These are phyloP conservation scores for Drosophila rubida DNA, from an alignment of 2,888 invertebrate species.

Conservation along the genomic window DNA sequence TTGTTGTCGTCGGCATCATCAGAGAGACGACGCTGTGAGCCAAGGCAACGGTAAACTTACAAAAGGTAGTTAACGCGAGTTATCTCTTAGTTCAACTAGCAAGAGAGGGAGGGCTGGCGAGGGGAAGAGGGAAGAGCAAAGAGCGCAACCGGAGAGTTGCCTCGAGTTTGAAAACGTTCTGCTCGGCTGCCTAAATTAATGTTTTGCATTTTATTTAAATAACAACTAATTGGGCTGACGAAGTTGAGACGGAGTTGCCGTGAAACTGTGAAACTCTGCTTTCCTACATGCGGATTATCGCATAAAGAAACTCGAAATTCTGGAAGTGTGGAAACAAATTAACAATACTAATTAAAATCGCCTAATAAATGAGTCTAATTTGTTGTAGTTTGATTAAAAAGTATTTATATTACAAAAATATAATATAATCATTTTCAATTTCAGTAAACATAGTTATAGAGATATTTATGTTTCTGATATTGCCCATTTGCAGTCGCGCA, in stretches of 20 bases:
- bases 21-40: slow-evolving; percentile 31
- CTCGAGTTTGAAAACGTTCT: slow-evolving; percentile 57
- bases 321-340: not conserved
- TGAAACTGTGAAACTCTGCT: slow-evolving; percentile 9
- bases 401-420: no score
- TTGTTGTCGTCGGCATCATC: slow-evolving; percentile 64
- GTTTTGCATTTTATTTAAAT: slow-evolving; percentile 75
- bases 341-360: not conserved
- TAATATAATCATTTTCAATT: no score
- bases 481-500: slow-evolving; percentile 7
- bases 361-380: not conserved
- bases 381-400: not conserved
- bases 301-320: not conserved
- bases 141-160: slow-evolving; percentile 26
- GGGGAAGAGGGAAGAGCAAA: slow-evolving; percentile 1
- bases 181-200: slow-evolving; percentile 68
- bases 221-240: slow-evolving; percentile 64
- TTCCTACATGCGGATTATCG: not conserved
- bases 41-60: slow-evolving; percentile 67
- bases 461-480: not conserved
- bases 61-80: slow-evolving; percentile 50
- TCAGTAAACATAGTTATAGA: no score
- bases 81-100: slow-evolving; percentile 9
- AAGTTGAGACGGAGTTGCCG: slow-evolving; percentile 25
- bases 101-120: not conserved